Percentiles rank a stretch among this genome's conserved stretches.
phyloP scores from a whole-genome alignment of 1,140 invertebrate species.

The Pygmarrhopalites habei region DNA sequence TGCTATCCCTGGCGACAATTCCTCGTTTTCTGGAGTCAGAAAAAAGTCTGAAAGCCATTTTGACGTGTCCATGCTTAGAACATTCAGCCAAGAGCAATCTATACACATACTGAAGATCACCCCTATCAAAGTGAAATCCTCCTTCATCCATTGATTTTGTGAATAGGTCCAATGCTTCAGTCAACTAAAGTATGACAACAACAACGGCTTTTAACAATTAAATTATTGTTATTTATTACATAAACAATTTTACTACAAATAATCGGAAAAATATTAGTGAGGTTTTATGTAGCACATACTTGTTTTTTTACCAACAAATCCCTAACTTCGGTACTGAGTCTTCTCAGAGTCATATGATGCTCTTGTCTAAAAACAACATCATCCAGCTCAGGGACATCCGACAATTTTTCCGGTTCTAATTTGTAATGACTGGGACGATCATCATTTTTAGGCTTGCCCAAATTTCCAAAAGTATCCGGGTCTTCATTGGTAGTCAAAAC shows the following conservation, averaged over 20 bases:
- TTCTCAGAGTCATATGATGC: not conserved
- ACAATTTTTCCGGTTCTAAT: not conserved
- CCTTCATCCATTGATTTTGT: slow-evolving; percentile 21
- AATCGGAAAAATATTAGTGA: not conserved
- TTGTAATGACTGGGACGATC: not conserved
- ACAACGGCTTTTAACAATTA: not conserved
- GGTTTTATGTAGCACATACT: not conserved
- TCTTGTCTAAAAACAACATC: not conserved
- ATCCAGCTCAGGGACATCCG: not conserved
- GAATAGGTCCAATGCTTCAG: slow-evolving; percentile 27
- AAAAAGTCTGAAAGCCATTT: slow-evolving; percentile 74
- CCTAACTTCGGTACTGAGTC: not conserved
- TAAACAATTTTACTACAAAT: not conserved
- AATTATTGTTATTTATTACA: not conserved
- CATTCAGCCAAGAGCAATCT: slow-evolving; percentile 71
- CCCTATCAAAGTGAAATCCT: slow-evolving; percentile 21
- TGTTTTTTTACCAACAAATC: not conserved
- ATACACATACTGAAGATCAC: slow-evolving; percentile 55
- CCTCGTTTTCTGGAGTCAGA: slow-evolving; percentile 70
- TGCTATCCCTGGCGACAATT: slow-evolving; percentile 57
- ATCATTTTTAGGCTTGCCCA: not conserved
- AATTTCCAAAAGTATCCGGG: not conserved
- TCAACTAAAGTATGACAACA: slow-evolving; percentile 11
- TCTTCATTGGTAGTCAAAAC: no score
- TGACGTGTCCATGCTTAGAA: slow-evolving; percentile 69